Percentiles rank a stretch among this genome's conserved stretches.
Evolutionary conservation across 2,797 vertebrate species (phyloP).

Genomic region (Lindbergichthys nudifrons): DNA sequence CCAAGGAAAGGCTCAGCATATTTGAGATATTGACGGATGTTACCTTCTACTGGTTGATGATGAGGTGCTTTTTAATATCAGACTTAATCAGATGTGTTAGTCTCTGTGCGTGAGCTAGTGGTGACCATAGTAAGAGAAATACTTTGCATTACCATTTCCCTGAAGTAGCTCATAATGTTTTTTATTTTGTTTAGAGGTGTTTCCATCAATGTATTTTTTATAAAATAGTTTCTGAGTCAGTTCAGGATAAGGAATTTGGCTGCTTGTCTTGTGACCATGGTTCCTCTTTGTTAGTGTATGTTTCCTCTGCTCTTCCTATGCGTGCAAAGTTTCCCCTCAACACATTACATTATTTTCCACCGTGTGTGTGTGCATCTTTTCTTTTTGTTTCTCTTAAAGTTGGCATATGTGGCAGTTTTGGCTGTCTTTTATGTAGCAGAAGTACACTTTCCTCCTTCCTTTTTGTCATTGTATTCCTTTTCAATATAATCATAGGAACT

Average conservation of each 20-base stretch:
- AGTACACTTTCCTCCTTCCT: conserved; percentile 5
- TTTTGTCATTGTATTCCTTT: conserved; percentile 2
- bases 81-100: not conserved
- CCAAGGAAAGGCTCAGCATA: not conserved
- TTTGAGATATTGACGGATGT: conserved; percentile 16
- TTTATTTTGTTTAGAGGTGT: too few relatives aligned
- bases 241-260: conserved; percentile 17
- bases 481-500: conserved; percentile 22
- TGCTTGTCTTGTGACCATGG: conserved; percentile 31
- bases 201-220: not conserved
- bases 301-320: conserved; percentile 21
- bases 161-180: too few relatives aligned
- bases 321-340: conserved; percentile 10
- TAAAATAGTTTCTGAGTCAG: conserved; percentile 3
- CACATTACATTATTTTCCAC: conserved; percentile 9
- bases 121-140: too few relatives aligned
- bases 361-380: not conserved
- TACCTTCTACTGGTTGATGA: conserved; percentile 14
- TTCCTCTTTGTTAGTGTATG: conserved; percentile 37
- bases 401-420: not conserved
- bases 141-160: too few relatives aligned
- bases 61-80: conserved; percentile 12
- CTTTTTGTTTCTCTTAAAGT: not conserved
- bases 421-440: conserved; percentile 13
- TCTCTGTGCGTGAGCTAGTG: too few relatives aligned